Percentiles rank a stretch among this genome's conserved stretches.
These are phyloP conservation scores for Theretra japonica DNA, from an alignment of 2,888 invertebrate genomes.

Conservation along the genomic window DNA sequence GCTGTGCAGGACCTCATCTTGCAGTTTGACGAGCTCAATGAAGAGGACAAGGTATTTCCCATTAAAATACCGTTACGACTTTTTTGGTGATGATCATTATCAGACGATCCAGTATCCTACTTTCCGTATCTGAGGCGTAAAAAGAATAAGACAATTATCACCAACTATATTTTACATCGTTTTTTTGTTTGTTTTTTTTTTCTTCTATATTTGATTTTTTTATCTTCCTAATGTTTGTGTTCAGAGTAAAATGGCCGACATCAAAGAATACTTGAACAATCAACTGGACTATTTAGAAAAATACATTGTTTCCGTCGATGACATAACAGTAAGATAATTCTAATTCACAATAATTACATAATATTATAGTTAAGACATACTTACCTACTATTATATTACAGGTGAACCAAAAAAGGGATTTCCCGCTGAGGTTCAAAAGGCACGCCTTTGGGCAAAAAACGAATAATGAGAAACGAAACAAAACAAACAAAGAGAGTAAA, in stretches of 20 bases:
- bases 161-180: too few relatives aligned
- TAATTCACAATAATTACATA: neutral
- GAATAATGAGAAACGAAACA: neutral
- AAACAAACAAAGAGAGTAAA: neutral
- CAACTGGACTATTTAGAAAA: conserved; percentile 58
- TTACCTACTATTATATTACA: neutral
- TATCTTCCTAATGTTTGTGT: conserved; percentile 2
- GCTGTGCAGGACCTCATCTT: conserved; percentile 60
- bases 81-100: too few relatives aligned
- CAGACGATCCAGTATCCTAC: too few relatives aligned
- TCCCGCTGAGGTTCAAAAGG: conserved; percentile 39
- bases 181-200: too few relatives aligned
- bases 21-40: conserved; percentile 61
- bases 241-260: conserved; percentile 70
- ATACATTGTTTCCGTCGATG: conserved; percentile 45
- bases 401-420: conserved; percentile 34
- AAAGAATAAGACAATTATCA: too few relatives aligned
- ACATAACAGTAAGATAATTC: conserved; percentile 48
- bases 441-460: conserved; percentile 25
- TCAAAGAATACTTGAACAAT: conserved; percentile 63
- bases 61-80: too few relatives aligned
- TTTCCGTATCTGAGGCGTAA: too few relatives aligned
- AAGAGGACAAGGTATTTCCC: conserved; percentile 67
- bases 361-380: too few relatives aligned
- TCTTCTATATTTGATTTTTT: too few relatives aligned